Percentiles rank a stretch among this genome's conserved stretches.
phyloP scores from a whole-genome alignment of 2,888 invertebrate genomes.

The Drosophila lacicola region DNA sequence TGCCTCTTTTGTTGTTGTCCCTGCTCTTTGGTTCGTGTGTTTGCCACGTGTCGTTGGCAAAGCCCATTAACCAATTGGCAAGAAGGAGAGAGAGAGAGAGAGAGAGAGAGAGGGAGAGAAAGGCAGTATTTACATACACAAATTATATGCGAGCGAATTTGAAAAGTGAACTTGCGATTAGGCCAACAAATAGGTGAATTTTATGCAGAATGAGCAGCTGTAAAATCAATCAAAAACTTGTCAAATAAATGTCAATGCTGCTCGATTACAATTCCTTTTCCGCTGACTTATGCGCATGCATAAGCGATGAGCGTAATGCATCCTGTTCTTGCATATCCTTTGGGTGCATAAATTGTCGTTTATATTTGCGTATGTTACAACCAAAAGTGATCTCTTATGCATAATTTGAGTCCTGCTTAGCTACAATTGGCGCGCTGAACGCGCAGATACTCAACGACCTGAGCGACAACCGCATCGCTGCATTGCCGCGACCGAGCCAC shows the following conservation, averaged over 20 bases:
- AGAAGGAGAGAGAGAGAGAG: conserved; percentile 2
- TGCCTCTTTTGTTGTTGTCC: conserved; percentile 28
- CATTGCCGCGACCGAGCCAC: conserved; percentile 55
- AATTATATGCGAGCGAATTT: conserved; percentile 44
- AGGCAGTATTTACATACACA: conserved; percentile 19
- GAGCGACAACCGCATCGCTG: conserved; percentile 52
- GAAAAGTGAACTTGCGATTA: conserved; percentile 74
- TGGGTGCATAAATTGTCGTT: conserved; percentile 70
- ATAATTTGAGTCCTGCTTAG: conserved; percentile 17
- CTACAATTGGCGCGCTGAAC: conserved; percentile 57
- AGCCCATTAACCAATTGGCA: conserved; percentile 61
- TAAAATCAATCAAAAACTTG: conserved; percentile 83
- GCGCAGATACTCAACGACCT: conserved; percentile 39
- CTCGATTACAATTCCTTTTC: conserved; percentile 24
- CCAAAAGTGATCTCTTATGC: conserved; percentile 8
- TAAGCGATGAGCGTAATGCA: conserved; percentile 58
- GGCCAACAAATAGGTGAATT: conserved; percentile 26
- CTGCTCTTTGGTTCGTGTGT: conserved; percentile 63
- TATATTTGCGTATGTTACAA: conserved; percentile 39
- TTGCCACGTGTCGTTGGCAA: conserved; percentile 75
- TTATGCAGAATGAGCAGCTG: conserved; percentile 70
- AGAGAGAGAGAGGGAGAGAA: not conserved
- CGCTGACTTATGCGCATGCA: conserved; percentile 60
- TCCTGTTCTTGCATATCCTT: conserved; percentile 53
- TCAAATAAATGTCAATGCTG: conserved; percentile 80